Evolutionary conservation across 2,113 vertebrate genomes (phyloP), one percentile per base, ranked within the genome.

Genomic region (Megatriorchis doriae): DNA sequence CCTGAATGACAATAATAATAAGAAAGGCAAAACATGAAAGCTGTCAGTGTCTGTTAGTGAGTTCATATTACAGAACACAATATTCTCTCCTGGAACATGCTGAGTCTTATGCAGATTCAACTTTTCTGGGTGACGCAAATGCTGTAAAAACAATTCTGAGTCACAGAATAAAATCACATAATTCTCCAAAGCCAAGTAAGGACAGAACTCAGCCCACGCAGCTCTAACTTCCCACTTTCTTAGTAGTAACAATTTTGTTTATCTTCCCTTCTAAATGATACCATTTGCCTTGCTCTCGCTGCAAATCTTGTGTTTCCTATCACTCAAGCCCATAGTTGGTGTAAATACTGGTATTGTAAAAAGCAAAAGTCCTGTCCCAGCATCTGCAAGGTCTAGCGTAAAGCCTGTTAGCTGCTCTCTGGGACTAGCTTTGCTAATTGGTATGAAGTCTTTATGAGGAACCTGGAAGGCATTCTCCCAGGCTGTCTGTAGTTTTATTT

Each of bases 141-240:
- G 94, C 95, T 96, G 96, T 91, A 91, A 96, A 96, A 96, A 95
- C 93, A 96, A 71, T 50, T 89, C 84, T 97, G 97, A 97, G 91
- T 97, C 96, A 97, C 29, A 78, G 96, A 97, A 94, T 65, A 97
- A 94, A 96, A 95, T 89, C 91, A 94, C 63, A 34, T 93, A 91
- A 96, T 94, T 94, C 81, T 71, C 86, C 0, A 21, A 95, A 95
- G 96, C 95, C 93, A 97, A 95, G 65, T 90, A 94, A 96, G 97
- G 96, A 94, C 95, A 94, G 79, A 90, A 89, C 47, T 94, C 67
- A 55, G 84, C 91, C 96, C 89, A 93, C 81, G 1, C 71, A 88
- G 78, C 50, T 73, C 86, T 62, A 67, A 90, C 59, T 93, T 95
- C 71, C 87, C 71, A 55, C 81, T 82, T 90, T 90, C 91, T 82